phyloP scores from a whole-genome alignment of 1,140 invertebrate species.

The Laupala kohalensis region DNA sequence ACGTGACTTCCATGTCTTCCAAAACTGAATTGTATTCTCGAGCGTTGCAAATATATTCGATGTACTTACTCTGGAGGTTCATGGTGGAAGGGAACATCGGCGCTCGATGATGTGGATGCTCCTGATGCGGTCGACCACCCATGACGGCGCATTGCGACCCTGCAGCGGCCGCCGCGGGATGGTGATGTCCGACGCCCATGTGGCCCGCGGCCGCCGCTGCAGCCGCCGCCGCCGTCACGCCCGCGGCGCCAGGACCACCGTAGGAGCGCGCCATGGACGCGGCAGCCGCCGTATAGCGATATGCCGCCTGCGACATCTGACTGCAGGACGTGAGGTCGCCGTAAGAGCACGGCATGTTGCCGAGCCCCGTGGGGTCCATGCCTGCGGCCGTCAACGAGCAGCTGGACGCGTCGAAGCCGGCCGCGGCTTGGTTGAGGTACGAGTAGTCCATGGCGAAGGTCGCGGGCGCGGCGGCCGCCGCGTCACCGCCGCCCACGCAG shows the following conservation, averaged over 20 bases:
- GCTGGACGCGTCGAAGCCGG: slow-evolving; percentile 47
- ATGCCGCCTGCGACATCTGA: slow-evolving; percentile 69
- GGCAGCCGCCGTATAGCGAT: slow-evolving; percentile 49
- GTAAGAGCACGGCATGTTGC: slow-evolving; percentile 62
- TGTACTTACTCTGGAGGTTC: slow-evolving; percentile 45
- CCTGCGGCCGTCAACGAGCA: slow-evolving; percentile 43
- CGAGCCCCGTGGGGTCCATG: slow-evolving; percentile 42
- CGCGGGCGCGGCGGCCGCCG: too few species aligned
- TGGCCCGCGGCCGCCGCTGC: slow-evolving; percentile 20
- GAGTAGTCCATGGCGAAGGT: slow-evolving; percentile 47
- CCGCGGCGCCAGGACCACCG: slow-evolving; percentile 29
- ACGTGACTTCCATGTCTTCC: too few species aligned
- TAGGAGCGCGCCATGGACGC: slow-evolving; percentile 35
- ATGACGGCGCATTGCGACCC: slow-evolving; percentile 42
- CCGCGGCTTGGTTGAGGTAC: slow-evolving; percentile 54
- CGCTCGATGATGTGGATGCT: slow-evolving; percentile 38
- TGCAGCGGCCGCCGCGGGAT: slow-evolving; percentile 32
- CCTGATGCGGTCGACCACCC: slow-evolving; percentile 37
- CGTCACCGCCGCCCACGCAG: too few species aligned
- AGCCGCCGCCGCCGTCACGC: slow-evolving; percentile 22
- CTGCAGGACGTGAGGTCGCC: slow-evolving; percentile 72
- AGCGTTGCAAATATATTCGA: too few species aligned
- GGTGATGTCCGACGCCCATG: slow-evolving; percentile 29
- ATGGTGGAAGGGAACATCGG: slow-evolving; percentile 48
- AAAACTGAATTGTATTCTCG: too few species aligned